A percentile compares a stretch with the other conserved stretches of the same genome.
phyloP scores from a whole-genome alignment of 2,113 vertebrate species.

The Microtus ochrogaster region DNA sequence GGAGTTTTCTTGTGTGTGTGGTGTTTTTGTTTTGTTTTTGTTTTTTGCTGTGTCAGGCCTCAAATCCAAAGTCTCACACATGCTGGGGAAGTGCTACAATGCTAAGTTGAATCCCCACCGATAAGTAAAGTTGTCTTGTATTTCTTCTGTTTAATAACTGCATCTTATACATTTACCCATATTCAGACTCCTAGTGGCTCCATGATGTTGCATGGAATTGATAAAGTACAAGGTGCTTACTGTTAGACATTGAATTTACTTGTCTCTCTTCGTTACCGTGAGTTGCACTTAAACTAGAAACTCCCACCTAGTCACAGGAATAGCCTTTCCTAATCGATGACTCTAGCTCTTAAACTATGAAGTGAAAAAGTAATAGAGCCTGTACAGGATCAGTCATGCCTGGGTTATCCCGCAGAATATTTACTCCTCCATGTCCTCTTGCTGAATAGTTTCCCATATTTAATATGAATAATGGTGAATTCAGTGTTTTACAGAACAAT shows the following conservation, averaged over 20 bases:
- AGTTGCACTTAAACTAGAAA: conserved; percentile 63
- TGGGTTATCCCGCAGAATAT: not conserved
- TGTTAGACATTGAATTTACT: conserved; percentile 31
- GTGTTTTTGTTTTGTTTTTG: not conserved
- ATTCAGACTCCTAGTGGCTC: not conserved
- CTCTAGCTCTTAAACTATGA: conserved; percentile 30
- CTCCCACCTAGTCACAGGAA: not conserved
- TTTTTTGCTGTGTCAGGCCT: not conserved
- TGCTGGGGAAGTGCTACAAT: not conserved
- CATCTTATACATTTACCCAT: not conserved
- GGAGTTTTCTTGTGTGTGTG: not conserved
- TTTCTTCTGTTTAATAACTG: conserved; percentile 16
- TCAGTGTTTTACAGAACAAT: conserved; percentile 48
- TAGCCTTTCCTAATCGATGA: conserved; percentile 28
- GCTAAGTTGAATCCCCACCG: not conserved
- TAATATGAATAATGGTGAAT: conserved; percentile 9
- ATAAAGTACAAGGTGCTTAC: conserved; percentile 35
- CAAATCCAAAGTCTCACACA: not conserved
- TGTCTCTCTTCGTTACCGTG: conserved; percentile 34
- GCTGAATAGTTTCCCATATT: conserved; percentile 42
- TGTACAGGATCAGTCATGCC: not conserved
- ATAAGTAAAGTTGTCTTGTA: not conserved
- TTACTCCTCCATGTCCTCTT: conserved; percentile 16
- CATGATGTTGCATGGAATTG: conserved; percentile 15
- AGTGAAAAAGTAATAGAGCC: conserved; percentile 16